Evolutionary conservation across 2,888 invertebrate genomes (phyloP), one percentile per base, ranked within the genome.

Genomic region (Cremastobaeus sp.): DNA sequence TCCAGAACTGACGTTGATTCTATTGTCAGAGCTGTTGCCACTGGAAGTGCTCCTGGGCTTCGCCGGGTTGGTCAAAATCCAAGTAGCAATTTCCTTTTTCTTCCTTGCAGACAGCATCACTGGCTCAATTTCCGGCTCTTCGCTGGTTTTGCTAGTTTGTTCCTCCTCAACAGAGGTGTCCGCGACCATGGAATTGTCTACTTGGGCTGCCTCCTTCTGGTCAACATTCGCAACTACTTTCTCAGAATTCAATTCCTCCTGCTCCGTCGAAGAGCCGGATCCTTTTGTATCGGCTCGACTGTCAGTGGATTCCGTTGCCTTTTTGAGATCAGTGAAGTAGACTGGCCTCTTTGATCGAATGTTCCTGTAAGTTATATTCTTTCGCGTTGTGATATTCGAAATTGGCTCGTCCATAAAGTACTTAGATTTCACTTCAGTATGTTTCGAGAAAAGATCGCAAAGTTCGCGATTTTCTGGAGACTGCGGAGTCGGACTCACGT

Each of bases 61-160:
- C 1, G 76, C 59, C 0, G 79, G 68, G 75, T 84, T 85, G 4
- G 74, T 78, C 75, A 80, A 60, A 17, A 88, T 74, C 88, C 88
- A 88, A 9, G 81, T 71, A 0, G 81, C 77, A 34, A 88, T 85
- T 45, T 87, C 81, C 2, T 77, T 79, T 14, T 83, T 84, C 59
- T 84, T 86, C n/a, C 75, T 78, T 15, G 80, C 82, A 17, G 85
- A 83, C 34, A 85, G 54, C 15, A 41, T 57, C n/a, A 54, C 43
- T 3, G 60, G 73, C 4, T n/a, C 20, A 9, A 64, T 14, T 1
- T 64, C 35, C 1, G 14, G 55, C 1, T 39, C 48, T 14, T 60
- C 59, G 8, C 11, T 39, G 5, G 11, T 6, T 6, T 47, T 41
- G 15, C 41, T 18, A 18, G 15, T 12, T 0, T 55, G 12, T 15